Conservation (phyloP, 2,113 vertebrate species). For the Poeciliopsis turrubarensis region DNA sequence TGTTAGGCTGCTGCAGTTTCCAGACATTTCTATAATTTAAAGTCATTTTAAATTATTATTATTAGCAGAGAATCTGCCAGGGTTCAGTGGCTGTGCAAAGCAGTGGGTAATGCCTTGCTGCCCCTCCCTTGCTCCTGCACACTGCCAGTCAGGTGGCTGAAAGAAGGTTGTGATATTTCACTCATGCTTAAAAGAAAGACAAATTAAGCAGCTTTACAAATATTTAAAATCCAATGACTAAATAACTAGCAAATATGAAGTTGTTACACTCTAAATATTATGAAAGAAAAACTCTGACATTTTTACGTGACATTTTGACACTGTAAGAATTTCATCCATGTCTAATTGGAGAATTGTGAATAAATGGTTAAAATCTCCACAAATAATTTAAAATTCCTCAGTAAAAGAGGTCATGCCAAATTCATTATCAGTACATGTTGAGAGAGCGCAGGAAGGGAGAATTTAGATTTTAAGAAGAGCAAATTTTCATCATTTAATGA, state of each 20-base stretch:
- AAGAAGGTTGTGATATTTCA: background rate
- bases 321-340: too few species aligned
- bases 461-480: background rate
- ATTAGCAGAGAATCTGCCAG: background rate
- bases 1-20: background rate
- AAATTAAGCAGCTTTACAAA: background rate
- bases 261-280: background rate
- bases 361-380: background rate
- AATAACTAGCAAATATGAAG: background rate
- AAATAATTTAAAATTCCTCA: background rate
- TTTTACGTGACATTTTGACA: too few species aligned
- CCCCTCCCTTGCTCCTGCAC: background rate
- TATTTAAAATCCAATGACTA: too few species aligned
- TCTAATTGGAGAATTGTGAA: background rate
- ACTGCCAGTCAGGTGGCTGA: background rate
- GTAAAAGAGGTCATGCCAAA: background rate
- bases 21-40: too few species aligned
- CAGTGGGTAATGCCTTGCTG: background rate
- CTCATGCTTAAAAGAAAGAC: background rate
- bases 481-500: background rate
- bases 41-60: too few species aligned
- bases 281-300: background rate
- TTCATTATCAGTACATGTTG: background rate
- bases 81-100: background rate
- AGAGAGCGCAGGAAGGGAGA: background rate